Conservation (phyloP, 2,113 vertebrate genomes). For the Megalops atlanticus region DNA sequence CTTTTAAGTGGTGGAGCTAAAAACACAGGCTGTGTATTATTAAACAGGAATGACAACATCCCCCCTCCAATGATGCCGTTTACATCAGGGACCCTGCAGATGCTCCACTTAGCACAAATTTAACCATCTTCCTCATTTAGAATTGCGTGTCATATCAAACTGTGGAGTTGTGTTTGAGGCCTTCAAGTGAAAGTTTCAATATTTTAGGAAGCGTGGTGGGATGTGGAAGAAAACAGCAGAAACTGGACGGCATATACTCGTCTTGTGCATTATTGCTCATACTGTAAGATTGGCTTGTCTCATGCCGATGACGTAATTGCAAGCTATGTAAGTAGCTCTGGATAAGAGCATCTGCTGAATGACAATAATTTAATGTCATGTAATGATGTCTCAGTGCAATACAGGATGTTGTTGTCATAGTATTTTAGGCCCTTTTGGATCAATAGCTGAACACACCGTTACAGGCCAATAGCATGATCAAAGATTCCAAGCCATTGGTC, state of each 20-base stretch:
- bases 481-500: too few relatives aligned
- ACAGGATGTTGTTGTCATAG: too few relatives aligned
- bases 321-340: too few relatives aligned
- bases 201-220: conserved; percentile 6
- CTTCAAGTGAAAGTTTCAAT: conserved; percentile 39
- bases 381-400: too few relatives aligned
- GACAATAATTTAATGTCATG: too few relatives aligned
- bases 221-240: not conserved
- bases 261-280: too few relatives aligned
- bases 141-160: conserved; percentile 22
- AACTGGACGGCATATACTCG: conserved; percentile 8
- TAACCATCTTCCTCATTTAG: conserved; percentile 30
- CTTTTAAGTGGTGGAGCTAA: conserved; percentile 55
- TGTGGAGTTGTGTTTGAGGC: conserved; percentile 25
- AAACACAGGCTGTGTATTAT: conserved; percentile 51
- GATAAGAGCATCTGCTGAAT: too few relatives aligned
- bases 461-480: too few relatives aligned
- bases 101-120: conserved; percentile 34
- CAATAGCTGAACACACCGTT: too few relatives aligned
- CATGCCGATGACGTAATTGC: too few relatives aligned
- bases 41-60: conserved; percentile 50
- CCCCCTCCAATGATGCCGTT: conserved; percentile 49
- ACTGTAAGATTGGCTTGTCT: too few relatives aligned
- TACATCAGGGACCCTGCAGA: conserved; percentile 44
- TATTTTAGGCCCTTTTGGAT: too few relatives aligned